Base-by-base conservation (phyloP, 2,113 vertebrate genomes). In the Oreotrochilus melanogaster region DNA sequence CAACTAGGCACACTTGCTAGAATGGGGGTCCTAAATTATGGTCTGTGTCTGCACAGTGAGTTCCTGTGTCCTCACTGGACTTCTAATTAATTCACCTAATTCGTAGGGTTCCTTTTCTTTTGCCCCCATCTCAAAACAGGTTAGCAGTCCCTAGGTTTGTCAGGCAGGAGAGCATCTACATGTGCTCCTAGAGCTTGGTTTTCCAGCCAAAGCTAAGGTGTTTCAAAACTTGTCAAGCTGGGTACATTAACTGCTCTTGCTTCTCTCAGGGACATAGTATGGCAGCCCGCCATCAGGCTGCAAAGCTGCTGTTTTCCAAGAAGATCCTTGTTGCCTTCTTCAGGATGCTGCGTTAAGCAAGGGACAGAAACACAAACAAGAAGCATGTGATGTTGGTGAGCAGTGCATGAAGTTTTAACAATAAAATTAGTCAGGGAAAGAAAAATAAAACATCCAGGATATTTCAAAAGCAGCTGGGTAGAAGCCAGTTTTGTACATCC, bases 281-380 rank as follows among this genome's bases (percentile, higher is more conserved):
- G 7, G 37, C 30, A 73, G 54, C 75, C 75, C 92, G 74, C 76
- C 85, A 86, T 79, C 14, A 24, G 33, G 57, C 33, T 78, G 66
- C 1, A 1, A 88, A 80, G 86, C 48, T 18, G 75, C 53, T 74
- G 7, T 60, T 85, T 78, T 67, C 69, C 74, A 65, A 53, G 27
- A 37, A 74, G 70, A 78, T 67, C 79, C 85, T 95, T 81, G 71
- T 48, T 95, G 88, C 75, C 92, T 92, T 86, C 91, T 96, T 28
- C 16, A 10, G 60, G 56, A 56, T 66, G 69, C 43, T 78, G 51
- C 53, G 43, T 74, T 71, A 58, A 92, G 81, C 60, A 57, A 79
- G 50, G 39, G 94, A 73, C 33, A 82, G 64, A 88, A 93, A 86
- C 27, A 72, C 21, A 88, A 96, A 74, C 56, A 45, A 24, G 89